Evolutionary conservation across 2,113 vertebrate genomes (phyloP).

Genomic region (Manacus vitellinus): DNA sequence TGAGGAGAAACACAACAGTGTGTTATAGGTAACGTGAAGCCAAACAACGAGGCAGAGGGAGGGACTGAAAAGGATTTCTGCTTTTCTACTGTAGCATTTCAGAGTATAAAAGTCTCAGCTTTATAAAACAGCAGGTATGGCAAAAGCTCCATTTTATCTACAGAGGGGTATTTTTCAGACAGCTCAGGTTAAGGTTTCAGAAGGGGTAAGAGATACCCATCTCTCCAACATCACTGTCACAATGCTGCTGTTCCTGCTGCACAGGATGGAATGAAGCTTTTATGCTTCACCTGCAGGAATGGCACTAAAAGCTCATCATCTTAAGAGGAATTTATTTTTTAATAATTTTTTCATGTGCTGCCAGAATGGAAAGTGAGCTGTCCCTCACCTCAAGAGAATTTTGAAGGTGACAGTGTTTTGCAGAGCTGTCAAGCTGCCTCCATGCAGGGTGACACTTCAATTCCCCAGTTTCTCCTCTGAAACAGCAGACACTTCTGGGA

Average conservation of each 20-base stretch:
- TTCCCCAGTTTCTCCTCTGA: background rate
- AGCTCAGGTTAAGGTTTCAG: background rate
- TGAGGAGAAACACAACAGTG: background rate
- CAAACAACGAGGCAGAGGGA: background rate
- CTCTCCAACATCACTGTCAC: background rate
- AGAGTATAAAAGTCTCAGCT: background rate
- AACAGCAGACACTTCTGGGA: background rate
- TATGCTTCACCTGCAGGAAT: background rate
- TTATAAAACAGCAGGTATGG: background rate
- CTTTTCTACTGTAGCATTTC: background rate
- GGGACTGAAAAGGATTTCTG: background rate
- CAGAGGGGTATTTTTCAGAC: background rate
- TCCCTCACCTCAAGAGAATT: background rate
- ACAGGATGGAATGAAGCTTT: background rate
- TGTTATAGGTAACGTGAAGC: background rate
- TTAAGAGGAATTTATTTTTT: constrained; percentile 5
- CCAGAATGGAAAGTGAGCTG: background rate
- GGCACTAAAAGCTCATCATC: background rate
- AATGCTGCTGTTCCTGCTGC: background rate
- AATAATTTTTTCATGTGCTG: background rate
- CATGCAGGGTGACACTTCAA: background rate
- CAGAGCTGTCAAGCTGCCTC: background rate
- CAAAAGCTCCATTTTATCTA: background rate
- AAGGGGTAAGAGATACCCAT: background rate
- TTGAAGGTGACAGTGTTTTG: background rate